These are phyloP conservation scores for Sebastolobus altivelis DNA, from an alignment of 2,797 vertebrate genomes.

Conservation along the genomic window DNA sequence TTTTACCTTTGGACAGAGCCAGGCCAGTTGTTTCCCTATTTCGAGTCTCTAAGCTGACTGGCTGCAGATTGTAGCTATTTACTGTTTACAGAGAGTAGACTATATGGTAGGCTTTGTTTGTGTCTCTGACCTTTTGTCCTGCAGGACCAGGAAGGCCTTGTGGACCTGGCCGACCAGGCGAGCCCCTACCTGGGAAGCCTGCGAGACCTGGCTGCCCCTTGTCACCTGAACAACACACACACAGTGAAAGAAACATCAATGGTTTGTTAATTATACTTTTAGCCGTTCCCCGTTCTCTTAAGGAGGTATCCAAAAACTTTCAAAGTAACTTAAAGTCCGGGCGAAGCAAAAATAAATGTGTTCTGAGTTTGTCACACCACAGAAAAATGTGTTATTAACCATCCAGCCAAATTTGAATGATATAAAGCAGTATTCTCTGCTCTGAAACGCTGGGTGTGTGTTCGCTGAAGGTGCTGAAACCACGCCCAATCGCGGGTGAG, in stretches of 20 bases:
- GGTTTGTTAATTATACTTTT: background rate
- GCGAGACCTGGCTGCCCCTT: slow-evolving; percentile 66
- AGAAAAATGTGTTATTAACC: too few relatives aligned
- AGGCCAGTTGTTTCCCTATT: background rate
- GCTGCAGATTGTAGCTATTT: background rate
- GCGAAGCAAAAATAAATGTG: too few relatives aligned
- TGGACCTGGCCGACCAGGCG: slow-evolving; percentile 63
- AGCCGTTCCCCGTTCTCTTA: background rate
- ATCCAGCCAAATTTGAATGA: too few relatives aligned
- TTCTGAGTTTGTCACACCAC: too few relatives aligned
- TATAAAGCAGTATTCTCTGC: too few relatives aligned
- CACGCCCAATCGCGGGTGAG: too few relatives aligned
- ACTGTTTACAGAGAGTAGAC: background rate
- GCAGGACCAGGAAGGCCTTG: slow-evolving; percentile 64
- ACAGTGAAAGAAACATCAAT: background rate
- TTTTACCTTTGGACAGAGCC: background rate
- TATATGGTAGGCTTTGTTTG: background rate
- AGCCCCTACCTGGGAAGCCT: slow-evolving; percentile 53
- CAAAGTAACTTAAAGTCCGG: background rate
- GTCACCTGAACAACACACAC: slow-evolving; percentile 64
- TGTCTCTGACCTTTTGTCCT: slow-evolving; percentile 71
- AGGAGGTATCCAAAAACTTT: background rate
- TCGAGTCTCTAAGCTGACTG: background rate
- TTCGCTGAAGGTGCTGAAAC: too few relatives aligned
- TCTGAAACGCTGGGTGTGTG: too few relatives aligned